Percentiles rank a stretch among this genome's conserved stretches.
These are phyloP conservation scores for Perizoma flavofasciatum DNA, from an alignment of 2,888 invertebrate genomes.

Conservation along the genomic window DNA sequence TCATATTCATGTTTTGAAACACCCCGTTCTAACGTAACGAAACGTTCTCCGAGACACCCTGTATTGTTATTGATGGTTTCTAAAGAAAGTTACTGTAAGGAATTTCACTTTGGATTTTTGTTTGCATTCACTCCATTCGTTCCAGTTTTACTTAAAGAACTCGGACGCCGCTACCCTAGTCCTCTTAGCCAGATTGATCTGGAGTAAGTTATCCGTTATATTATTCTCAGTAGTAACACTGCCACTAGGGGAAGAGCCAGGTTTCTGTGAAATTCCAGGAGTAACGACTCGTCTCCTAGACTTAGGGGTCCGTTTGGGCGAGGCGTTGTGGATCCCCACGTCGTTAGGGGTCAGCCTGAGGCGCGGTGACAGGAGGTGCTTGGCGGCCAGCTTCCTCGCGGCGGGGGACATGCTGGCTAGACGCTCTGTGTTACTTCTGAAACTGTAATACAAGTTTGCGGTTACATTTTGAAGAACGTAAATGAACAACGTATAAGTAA, in stretches of 20 bases:
- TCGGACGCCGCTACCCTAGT: constrained; percentile 91
- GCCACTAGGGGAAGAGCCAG: constrained; percentile 28
- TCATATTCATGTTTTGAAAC: too few relatives aligned
- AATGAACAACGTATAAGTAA: too few relatives aligned
- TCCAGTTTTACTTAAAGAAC: constrained; percentile 83
- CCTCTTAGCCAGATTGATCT: constrained; percentile 89
- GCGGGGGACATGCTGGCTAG: constrained; percentile 97
- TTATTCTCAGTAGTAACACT: constrained; percentile 60
- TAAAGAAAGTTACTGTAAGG: too few relatives aligned
- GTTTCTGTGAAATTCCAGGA: constrained; percentile 44
- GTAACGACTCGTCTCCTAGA: constrained; percentile 54
- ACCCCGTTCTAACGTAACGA: too few relatives aligned
- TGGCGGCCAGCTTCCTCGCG: constrained; percentile 92
- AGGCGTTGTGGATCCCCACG: constrained; percentile 65
- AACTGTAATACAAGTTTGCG: constrained; percentile 43
- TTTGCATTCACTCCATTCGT: too few relatives aligned
- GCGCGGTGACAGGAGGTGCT: constrained; percentile 74
- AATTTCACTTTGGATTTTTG: too few relatives aligned
- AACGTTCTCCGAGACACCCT: too few relatives aligned
- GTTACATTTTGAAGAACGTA: too few relatives aligned
- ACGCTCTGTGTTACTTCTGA: constrained; percentile 88
- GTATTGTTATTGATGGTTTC: too few relatives aligned
- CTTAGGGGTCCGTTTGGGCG: constrained; percentile 54
- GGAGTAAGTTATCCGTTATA: constrained; percentile 93
- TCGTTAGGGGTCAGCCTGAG: constrained; percentile 71